Evolutionary conservation across 2,797 vertebrate species (phyloP), one percentile per base, ranked within the genome.

Genomic region (Epinephelus awoara): DNA sequence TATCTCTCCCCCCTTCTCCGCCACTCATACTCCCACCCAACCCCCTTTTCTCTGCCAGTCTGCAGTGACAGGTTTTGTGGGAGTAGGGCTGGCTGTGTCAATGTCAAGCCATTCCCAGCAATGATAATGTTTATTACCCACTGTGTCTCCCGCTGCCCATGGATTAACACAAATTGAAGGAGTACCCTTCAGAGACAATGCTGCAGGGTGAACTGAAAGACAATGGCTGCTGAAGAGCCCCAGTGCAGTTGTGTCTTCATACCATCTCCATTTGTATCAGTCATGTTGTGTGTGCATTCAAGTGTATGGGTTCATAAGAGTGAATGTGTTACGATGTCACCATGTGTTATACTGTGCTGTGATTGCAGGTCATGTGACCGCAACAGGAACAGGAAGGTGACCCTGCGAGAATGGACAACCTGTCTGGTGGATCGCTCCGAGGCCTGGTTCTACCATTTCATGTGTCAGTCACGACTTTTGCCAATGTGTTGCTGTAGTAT

Each of bases 71-170:
- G 83, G 73, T 89, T 91, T 86, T 85, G 88, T 84, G 87, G 75
- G 67, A 89, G 88, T 72, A 65, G 57, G 75, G 85, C 85, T 84
- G 87, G 44, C 89, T 83, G 90, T 92, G 90, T 95, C 92, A 95
- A 94, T 94, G 94, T 94, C 93, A 95, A 93, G 80, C 92, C 88
- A 91, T 93, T 94, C 86, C 71, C 89, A 92, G 90, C 93, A 94
- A 94, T 95, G 91, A 92, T 93, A 95, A 94, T 93, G 91, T 94
- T 93, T 94, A 95, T 95, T 93, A 92, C 92, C 91, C 88, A 85
- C 89, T 91, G 92, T 83, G 93, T 77, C 79, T 92, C 89, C 90
- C 74, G 80, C 88, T 89, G 92, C 89, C 85, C 88, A 72, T 88
- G 89, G 91, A 93, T 93, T 91, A 92, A 87, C 88, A 86, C 91